A percentile compares a stretch with the other conserved stretches of the same genome.
Evolutionary conservation across 92 coral and sea anemone species (phyloP).

Genomic region (Chrysogorgia sp.): DNA sequence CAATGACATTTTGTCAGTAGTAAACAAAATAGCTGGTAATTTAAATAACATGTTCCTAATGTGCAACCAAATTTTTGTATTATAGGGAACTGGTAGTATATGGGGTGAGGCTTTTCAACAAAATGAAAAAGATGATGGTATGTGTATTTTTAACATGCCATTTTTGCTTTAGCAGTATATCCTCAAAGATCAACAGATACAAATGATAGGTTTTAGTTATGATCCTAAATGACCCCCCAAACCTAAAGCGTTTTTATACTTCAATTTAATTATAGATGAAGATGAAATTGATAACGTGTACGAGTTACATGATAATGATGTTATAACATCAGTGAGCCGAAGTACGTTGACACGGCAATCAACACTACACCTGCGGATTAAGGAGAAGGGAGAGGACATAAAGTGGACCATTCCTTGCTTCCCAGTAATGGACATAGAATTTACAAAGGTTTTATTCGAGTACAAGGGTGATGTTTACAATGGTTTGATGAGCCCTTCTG

Average conservation of each 20-base stretch:
- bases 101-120: neutral
- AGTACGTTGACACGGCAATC: neutral
- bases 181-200: constrained; percentile 2
- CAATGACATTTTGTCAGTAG: too few species aligned
- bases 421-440: constrained; percentile 39
- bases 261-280: neutral
- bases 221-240: too few species aligned
- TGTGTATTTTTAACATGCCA: neutral
- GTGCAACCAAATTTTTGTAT: too few species aligned
- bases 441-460: constrained; percentile 7
- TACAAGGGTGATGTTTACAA: constrained; percentile 18
- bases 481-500: constrained; percentile 28
- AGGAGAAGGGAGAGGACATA: constrained; percentile 26
- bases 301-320: neutral
- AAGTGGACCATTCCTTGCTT: constrained; percentile 40
- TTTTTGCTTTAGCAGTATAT: too few species aligned
- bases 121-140: neutral
- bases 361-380: neutral
- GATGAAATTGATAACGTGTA: neutral
- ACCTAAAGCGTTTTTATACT: too few species aligned
- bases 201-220: too few species aligned
- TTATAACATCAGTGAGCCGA: neutral
- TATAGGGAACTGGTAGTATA: constrained; percentile 8
- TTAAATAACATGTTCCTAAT: too few species aligned
- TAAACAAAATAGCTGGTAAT: too few species aligned